phyloP scores from a whole-genome alignment of 2,113 vertebrate species.

The Agapornis roseicollis region DNA sequence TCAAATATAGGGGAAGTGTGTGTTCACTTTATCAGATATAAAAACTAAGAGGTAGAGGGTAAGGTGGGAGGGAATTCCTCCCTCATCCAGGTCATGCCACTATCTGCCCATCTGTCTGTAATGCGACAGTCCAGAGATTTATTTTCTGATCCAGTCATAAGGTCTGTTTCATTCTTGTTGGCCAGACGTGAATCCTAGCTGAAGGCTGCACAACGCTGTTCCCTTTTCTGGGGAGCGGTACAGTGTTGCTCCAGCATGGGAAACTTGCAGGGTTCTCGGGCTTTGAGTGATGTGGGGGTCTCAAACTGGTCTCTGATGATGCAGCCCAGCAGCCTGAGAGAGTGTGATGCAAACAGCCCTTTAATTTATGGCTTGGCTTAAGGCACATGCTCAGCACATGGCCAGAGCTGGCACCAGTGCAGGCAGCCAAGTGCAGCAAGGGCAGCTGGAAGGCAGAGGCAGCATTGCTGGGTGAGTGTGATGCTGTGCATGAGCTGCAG shows the following conservation, averaged over 20 bases:
- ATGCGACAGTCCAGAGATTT: neutral
- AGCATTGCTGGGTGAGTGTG: rapidly evolving
- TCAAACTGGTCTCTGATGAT: neutral
- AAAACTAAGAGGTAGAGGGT: neutral
- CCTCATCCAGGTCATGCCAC: rapidly evolving
- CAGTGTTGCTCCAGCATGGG: neutral
- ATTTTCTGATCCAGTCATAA: neutral
- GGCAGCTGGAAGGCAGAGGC: neutral
- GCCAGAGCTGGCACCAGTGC: neutral
- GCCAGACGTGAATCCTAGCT: neutral
- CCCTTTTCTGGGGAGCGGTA: neutral
- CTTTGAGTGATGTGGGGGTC: neutral
- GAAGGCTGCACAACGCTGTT: neutral
- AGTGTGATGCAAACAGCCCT: neutral
- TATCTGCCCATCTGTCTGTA: neutral
- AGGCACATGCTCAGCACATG: neutral
- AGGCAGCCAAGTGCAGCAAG: neutral
- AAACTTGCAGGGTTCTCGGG: neutral
- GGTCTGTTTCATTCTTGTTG: neutral
- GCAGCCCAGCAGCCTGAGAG: neutral
- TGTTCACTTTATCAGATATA: neutral
- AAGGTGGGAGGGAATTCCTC: neutral
- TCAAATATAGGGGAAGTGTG: neutral
- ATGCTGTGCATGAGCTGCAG: rapidly evolving
- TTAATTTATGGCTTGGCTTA: neutral